Percentiles rank a stretch among this genome's conserved stretches.
These are phyloP conservation scores for Lindbergichthys nudifrons DNA, from an alignment of 2,797 vertebrate genomes.

Conservation along the genomic window DNA sequence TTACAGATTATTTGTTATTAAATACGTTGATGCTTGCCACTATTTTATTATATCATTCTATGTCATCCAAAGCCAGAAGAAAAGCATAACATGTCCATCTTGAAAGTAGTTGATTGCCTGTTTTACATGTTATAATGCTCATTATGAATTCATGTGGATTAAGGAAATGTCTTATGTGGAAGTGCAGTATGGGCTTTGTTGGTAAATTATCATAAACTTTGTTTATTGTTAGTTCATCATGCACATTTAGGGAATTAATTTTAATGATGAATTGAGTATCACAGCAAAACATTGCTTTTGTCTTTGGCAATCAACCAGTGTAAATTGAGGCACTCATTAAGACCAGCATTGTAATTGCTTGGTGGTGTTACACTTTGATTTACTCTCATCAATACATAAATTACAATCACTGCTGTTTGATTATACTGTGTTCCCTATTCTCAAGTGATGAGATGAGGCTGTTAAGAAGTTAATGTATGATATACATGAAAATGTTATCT, in stretches of 20 bases:
- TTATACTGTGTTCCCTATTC: slow-evolving; percentile 71
- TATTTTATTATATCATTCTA: slow-evolving; percentile 5
- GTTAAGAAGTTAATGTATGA: slow-evolving; percentile 64
- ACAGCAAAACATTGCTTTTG: slow-evolving; percentile 64
- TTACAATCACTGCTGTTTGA: slow-evolving; percentile 77
- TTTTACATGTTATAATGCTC: slow-evolving; percentile 37
- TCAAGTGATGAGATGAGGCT: slow-evolving; percentile 67
- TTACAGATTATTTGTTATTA: background rate
- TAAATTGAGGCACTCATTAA: slow-evolving; percentile 78
- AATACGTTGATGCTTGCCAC: slow-evolving; percentile 3
- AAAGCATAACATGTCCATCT: slow-evolving; percentile 3
- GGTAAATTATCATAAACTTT: slow-evolving; percentile 62
- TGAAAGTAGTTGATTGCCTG: slow-evolving; percentile 21
- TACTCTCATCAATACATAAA: slow-evolving; percentile 79
- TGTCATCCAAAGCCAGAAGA: slow-evolving; percentile 28
- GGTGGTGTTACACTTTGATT: slow-evolving; percentile 77
- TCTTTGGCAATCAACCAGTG: slow-evolving; percentile 76
- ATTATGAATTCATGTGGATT: slow-evolving; percentile 23
- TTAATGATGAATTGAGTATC: slow-evolving; percentile 68
- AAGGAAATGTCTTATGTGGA: slow-evolving; percentile 28
- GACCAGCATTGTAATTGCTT: slow-evolving; percentile 75
- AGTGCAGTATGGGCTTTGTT: slow-evolving; percentile 48
- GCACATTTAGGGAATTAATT: slow-evolving; percentile 71
- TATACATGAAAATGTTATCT: slow-evolving; percentile 62
- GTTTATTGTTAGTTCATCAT: slow-evolving; percentile 73